A percentile compares a stretch with the other conserved stretches of the same genome.
phyloP scores from a whole-genome alignment of 2,888 invertebrate species.

The Drosophila mimica region DNA sequence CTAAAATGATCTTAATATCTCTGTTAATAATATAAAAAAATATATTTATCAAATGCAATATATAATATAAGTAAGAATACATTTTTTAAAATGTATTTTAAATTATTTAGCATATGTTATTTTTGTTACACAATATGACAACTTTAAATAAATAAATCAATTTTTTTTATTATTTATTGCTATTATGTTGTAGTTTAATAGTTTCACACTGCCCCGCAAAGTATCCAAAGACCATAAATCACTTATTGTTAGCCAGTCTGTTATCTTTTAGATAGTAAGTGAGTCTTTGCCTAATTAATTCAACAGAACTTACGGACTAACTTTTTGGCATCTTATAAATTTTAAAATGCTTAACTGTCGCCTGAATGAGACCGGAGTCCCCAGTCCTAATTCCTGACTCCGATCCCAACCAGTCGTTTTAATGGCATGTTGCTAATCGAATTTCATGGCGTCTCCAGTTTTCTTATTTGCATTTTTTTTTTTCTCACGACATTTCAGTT shows the following conservation, averaged over 20 bases:
- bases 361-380: conserved; percentile 16
- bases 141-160: conserved; percentile 6
- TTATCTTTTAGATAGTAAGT: conserved; percentile 43
- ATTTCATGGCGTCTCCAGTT: conserved; percentile 70
- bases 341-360: conserved; percentile 75
- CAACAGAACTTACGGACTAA: conserved; percentile 72
- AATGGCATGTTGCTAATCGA: conserved; percentile 79
- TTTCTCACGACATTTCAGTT: conserved; percentile 70
- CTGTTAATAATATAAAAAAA: no score
- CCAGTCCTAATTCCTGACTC: conserved; percentile 1
- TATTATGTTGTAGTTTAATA: background rate
- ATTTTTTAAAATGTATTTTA: background rate
- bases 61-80: background rate
- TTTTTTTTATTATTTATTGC: background rate
- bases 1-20: no score
- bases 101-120: no score
- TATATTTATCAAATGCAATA: no score
- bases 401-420: conserved; percentile 48
- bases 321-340: conserved; percentile 80
- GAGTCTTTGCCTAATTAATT: conserved; percentile 68
- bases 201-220: conserved; percentile 1
- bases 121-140: background rate
- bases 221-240: conserved; percentile 58
- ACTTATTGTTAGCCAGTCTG: conserved; percentile 60
- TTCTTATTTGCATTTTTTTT: conserved; percentile 47